phyloP scores from a whole-genome alignment of 2,797 vertebrate species.

The Okamejei kenojei region DNA sequence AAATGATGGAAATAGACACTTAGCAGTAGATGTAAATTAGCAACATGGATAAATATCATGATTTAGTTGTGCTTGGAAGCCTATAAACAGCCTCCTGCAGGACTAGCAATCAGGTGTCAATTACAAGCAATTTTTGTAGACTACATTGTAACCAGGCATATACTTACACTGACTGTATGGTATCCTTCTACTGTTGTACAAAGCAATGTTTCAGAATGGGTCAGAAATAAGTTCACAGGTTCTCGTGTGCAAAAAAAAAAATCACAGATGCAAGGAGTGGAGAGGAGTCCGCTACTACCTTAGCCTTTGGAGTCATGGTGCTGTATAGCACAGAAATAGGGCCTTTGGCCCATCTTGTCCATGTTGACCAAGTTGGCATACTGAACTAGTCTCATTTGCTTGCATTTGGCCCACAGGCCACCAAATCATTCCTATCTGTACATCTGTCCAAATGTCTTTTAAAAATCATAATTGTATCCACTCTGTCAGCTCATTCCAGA shows the following conservation, averaged over 20 bases:
- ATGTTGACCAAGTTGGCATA: no score
- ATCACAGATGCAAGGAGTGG: not conserved
- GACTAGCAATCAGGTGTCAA: not conserved
- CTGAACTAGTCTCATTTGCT: no score
- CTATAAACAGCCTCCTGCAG: not conserved
- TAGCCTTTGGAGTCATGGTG: not conserved
- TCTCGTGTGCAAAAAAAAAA: not conserved
- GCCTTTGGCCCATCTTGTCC: no score
- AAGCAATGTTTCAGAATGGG: not conserved
- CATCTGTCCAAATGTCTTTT: no score
- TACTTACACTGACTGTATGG: not conserved
- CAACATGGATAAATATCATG: not conserved
- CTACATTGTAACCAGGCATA: not conserved
- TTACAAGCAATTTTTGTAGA: not conserved
- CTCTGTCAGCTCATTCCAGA: no score
- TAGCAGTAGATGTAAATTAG: not conserved
- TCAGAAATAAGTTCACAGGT: not conserved
- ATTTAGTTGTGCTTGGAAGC: not conserved
- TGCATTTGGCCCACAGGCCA: no score
- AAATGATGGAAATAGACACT: not conserved
- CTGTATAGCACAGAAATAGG: no score
- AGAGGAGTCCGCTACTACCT: not conserved
- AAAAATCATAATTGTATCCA: no score
- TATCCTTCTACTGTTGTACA: not conserved
- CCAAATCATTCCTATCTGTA: no score